These are phyloP conservation scores for Ctena decussata DNA, from an alignment of 2,888 invertebrate species.

Conservation along the genomic window DNA sequence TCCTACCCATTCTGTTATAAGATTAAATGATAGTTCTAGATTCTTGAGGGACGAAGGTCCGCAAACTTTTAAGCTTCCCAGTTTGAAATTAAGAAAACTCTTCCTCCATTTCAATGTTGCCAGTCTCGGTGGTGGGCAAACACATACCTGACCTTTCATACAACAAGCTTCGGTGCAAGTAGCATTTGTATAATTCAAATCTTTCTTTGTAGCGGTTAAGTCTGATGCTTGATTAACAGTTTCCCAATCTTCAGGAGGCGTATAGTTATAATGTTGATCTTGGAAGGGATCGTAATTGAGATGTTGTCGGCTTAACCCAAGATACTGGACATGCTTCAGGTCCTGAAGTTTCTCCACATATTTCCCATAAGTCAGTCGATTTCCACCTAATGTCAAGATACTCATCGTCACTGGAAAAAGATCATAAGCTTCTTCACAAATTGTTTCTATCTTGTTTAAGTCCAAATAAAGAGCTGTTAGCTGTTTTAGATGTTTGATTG, in stretches of 20 bases:
- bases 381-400: constrained; percentile 44
- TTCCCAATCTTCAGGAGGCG: too few species aligned
- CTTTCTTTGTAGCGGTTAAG: not conserved
- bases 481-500: constrained; percentile 32
- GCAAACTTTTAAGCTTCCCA: constrained; percentile 10
- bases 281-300: constrained; percentile 52
- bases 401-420: constrained; percentile 14
- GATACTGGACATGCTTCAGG: not conserved
- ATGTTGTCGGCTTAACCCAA: constrained; percentile 56
- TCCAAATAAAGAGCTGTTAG: constrained; percentile 42
- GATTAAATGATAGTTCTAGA: constrained; percentile 54
- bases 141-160: not conserved
- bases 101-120: constrained; percentile 19
- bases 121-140: not conserved
- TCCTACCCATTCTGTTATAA: constrained; percentile 37
- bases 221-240: not conserved
- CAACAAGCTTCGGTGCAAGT: not conserved
- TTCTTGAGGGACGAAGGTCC: constrained; percentile 2
- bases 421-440: constrained; percentile 25
- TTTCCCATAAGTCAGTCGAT: constrained; percentile 38
- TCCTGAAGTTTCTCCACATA: constrained; percentile 17
- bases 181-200: not conserved
- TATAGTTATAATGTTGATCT: not conserved
- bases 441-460: constrained; percentile 57
- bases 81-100: constrained; percentile 39